These are phyloP conservation scores for Cantharis lateralis DNA, from an alignment of 2,888 invertebrate genomes.

Conservation along the genomic window DNA sequence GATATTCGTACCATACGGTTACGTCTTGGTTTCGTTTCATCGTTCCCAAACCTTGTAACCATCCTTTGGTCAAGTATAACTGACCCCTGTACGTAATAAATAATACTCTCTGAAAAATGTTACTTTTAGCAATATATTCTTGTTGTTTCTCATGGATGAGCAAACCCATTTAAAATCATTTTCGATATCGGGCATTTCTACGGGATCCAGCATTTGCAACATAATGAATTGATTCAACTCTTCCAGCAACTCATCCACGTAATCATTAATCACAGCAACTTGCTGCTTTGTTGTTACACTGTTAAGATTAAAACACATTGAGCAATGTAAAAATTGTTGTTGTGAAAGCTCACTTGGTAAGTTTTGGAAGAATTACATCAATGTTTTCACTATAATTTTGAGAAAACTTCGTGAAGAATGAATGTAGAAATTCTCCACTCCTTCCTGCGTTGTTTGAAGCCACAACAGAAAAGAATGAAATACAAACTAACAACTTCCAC, in stretches of 20 bases:
- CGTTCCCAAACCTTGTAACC: constrained; percentile 58
- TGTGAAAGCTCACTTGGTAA: background rate
- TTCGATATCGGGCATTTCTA: constrained; percentile 6
- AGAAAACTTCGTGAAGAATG: background rate
- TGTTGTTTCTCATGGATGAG: background rate
- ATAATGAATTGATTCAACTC: background rate
- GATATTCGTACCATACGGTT: constrained; percentile 30
- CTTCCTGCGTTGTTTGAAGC: background rate
- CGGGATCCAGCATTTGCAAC: background rate
- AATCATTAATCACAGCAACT: constrained; percentile 10
- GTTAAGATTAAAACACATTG: too few species aligned
- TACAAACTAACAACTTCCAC: background rate
- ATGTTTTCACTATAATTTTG: background rate
- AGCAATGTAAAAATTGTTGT: too few species aligned
- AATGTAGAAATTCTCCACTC: background rate
- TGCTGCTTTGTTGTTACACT: background rate
- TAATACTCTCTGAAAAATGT: constrained; percentile 44
- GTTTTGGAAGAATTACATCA: background rate
- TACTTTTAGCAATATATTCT: background rate
- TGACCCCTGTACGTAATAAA: constrained; percentile 60
- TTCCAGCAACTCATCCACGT: background rate
- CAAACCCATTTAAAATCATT: constrained; percentile 3
- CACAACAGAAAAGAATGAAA: background rate
- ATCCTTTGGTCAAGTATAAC: constrained; percentile 57
- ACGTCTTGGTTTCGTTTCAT: constrained; percentile 59